phyloP scores from a whole-genome alignment of 1,140 invertebrate species.

The Drosophila miranda region DNA sequence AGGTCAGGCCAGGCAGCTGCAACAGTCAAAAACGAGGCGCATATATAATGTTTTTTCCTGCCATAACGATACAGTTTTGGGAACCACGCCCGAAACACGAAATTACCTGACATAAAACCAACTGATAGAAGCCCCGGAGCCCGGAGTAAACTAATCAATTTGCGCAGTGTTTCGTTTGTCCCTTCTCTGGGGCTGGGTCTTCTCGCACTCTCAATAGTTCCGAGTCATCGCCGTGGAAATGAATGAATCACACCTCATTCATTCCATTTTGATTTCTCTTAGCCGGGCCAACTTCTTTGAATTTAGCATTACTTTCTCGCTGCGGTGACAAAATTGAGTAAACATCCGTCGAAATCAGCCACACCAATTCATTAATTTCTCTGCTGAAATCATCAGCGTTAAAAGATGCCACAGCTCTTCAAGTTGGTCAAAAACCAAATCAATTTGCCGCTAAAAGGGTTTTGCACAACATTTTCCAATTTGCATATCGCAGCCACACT shows the following conservation, averaged over 20 bases:
- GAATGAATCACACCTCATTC: conserved; percentile 54
- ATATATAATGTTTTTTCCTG: neutral
- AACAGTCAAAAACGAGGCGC: neutral
- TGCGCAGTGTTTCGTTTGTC: conserved; percentile 18
- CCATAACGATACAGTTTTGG: conserved; percentile 17
- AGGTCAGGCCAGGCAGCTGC: neutral
- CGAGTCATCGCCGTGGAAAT: conserved; percentile 41
- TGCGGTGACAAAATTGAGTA: conserved; percentile 54
- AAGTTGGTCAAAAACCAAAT: conserved; percentile 18
- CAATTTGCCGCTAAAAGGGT: conserved; percentile 14
- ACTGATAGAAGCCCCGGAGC: conserved; percentile 21
- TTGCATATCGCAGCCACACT: conserved; percentile 39
- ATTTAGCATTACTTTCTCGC: conserved; percentile 50
- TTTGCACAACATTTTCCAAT: conserved; percentile 35
- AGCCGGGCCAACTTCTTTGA: conserved; percentile 53
- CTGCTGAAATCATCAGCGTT: conserved; percentile 19
- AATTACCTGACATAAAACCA: conserved; percentile 32
- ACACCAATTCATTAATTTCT: conserved; percentile 19
- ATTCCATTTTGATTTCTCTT: conserved; percentile 36
- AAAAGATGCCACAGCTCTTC: conserved; percentile 21
- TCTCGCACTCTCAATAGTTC: conserved; percentile 24
- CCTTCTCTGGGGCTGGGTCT: neutral
- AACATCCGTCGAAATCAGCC: conserved; percentile 52
- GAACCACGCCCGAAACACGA: conserved; percentile 38
- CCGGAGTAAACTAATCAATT: conserved; percentile 25